Base-by-base conservation (phyloP, 2,888 invertebrate species). In the Acleris literana region DNA sequence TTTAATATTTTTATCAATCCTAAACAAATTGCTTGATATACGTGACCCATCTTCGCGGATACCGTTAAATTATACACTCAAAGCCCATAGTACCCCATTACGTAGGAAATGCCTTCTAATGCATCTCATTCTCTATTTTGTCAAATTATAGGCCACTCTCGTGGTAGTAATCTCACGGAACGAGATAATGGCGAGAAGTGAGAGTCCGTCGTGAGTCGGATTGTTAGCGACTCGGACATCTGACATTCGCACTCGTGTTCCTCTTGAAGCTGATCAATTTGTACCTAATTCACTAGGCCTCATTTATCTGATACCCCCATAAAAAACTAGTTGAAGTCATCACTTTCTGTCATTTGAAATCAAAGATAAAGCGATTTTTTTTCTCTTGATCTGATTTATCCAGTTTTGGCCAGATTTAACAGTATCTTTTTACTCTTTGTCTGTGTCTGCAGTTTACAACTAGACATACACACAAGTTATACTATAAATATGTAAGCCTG, bases 101-200 rank as follows among this genome's bases (percentile, higher is more conserved):
- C 83, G 81, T 74, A 82, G 84, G 84, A 88, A 92, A 90, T 84
- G 87, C 86, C 81, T 82, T 83, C 88, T 92, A 92, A 92, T 92
- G 92, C 90, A 91, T 88, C 90, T 89, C 83, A 91, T 91, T 92
- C 89, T 90, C 88, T 90, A 91, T 89, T 66, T 91, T 91, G 87
- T 90, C 87, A 92, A 92, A 92, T 92, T 92, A 92, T 86, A 92
- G 85, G 77, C 86, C 84, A 77, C 83, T 77, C 72, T 75, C 70
- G 74, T 77, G 72, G 80, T 79, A 80, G 81, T 81, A 81, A 87
- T 89, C 82, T 84, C 79, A 85, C 84, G 83, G 84, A 87, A 88
- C 86, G 83, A 87, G 83, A 86, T 86, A 86, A 81, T 79, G 73
- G 77, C 78, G 75, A 68, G 57, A 65, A 68, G 70, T 70, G 70